phyloP scores from a whole-genome alignment of 1,140 invertebrate genomes.

The Drosophila oshimai region DNA sequence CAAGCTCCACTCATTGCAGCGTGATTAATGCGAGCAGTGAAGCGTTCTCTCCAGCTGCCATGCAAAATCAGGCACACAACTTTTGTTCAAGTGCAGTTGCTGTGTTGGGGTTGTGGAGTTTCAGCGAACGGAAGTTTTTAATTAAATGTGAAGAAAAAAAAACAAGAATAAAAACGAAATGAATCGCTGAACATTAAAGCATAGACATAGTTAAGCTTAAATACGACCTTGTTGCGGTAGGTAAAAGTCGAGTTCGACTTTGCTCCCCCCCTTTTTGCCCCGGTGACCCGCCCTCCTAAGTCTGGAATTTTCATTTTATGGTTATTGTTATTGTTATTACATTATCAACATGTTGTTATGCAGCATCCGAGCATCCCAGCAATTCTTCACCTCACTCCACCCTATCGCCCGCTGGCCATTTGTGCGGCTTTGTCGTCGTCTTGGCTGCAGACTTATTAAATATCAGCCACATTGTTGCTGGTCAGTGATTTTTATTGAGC shows the following conservation, averaged over 20 bases:
- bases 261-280: not conserved
- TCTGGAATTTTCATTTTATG: constrained; percentile 35
- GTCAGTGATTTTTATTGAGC: constrained; percentile 72
- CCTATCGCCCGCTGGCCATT: not conserved
- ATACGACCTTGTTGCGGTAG: constrained; percentile 52
- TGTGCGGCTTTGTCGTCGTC: constrained; percentile 34
- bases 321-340: constrained; percentile 48
- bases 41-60: constrained; percentile 38
- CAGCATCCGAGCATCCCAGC: constrained; percentile 17
- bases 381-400: not conserved
- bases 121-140: constrained; percentile 64
- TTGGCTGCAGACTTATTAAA: constrained; percentile 62
- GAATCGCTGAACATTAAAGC: not conserved
- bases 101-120: constrained; percentile 15
- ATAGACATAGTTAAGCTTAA: constrained; percentile 2
- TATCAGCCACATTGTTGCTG: constrained; percentile 72
- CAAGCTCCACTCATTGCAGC: not conserved
- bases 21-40: constrained; percentile 56
- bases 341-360: constrained; percentile 42
- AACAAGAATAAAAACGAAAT: constrained; percentile 1
- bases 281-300: not conserved
- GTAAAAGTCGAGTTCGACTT: constrained; percentile 43
- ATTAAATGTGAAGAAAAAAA: constrained; percentile 53
- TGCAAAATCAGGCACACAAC: constrained; percentile 27
- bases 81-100: constrained; percentile 43